phyloP scores from a whole-genome alignment of 2,797 vertebrate genomes.

The Oophaga sylvatica region DNA sequence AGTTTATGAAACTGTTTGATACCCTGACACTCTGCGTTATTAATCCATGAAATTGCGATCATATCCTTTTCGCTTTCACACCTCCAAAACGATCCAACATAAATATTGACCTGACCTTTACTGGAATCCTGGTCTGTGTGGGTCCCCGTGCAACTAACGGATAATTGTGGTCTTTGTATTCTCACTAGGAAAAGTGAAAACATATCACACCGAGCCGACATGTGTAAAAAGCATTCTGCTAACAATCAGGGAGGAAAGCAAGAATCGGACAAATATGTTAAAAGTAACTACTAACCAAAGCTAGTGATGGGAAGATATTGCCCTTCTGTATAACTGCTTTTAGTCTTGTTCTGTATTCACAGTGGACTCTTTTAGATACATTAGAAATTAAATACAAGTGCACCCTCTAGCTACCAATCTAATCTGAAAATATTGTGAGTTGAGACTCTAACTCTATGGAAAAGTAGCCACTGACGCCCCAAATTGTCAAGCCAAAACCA shows the following conservation, averaged over 20 bases:
- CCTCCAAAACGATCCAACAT: constrained; percentile 43
- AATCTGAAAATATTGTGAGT: no score
- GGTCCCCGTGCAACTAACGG: constrained; percentile 35
- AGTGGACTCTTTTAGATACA: neutral
- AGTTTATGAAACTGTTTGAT: constrained; percentile 42
- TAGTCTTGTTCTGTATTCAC: neutral
- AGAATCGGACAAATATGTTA: constrained; percentile 23
- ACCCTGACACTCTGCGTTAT: constrained; percentile 44
- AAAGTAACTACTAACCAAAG: neutral
- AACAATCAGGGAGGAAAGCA: constrained; percentile 31
- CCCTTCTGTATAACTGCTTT: neutral
- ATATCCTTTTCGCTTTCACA: constrained; percentile 48
- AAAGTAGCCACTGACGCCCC: no score
- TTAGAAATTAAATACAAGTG: neutral
- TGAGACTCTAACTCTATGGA: no score
- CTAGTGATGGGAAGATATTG: neutral
- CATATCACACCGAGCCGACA: constrained; percentile 38
- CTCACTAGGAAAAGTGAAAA: constrained; percentile 48
- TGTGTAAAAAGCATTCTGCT: constrained; percentile 47
- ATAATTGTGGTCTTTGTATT: constrained; percentile 47
- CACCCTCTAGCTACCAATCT: no score
- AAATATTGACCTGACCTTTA: constrained; percentile 51
- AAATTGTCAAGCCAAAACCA: no score
- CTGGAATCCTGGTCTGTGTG: constrained; percentile 42
- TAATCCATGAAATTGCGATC: constrained; percentile 47